Conservation (phyloP, 2,797 vertebrate species). For the Neosalanx taihuensis region DNA sequence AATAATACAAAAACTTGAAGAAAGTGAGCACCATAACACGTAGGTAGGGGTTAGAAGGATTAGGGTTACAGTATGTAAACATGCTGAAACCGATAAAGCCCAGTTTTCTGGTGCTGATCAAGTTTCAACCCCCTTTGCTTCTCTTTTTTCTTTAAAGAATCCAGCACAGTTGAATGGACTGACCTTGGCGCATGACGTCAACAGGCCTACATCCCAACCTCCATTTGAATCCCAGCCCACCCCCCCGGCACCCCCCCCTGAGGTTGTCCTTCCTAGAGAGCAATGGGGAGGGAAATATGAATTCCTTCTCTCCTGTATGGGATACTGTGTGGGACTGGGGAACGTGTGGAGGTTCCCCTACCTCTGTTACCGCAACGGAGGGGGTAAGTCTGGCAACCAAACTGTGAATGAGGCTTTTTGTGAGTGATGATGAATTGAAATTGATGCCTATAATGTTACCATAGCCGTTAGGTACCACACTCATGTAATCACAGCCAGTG, state of each 20-base stretch:
- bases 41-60: too few species aligned
- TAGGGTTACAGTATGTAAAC: too few species aligned
- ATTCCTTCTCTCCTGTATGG: conserved; percentile 82
- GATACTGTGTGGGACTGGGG: conserved; percentile 82
- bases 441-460: not conserved
- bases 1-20: too few species aligned
- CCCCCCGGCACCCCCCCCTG: conserved; percentile 14
- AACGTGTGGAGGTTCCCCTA: conserved; percentile 85
- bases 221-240: conserved; percentile 36
- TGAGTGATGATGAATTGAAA: not conserved
- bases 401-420: conserved; percentile 11
- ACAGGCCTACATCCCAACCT: conserved; percentile 16
- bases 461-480: conserved; percentile 36
- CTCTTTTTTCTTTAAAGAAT: conserved; percentile 41
- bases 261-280: conserved; percentile 45
- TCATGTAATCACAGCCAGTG: conserved; percentile 15
- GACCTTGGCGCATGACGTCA: conserved; percentile 44
- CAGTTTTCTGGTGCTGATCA: not conserved
- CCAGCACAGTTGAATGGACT: conserved; percentile 55
- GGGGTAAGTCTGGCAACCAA: conserved; percentile 71
- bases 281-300: conserved; percentile 79
- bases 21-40: too few species aligned
- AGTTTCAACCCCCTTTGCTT: not conserved
- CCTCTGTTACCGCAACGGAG: conserved; percentile 85
- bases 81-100: not conserved